These are phyloP conservation scores for Linurgus olivaceus DNA, from an alignment of 2,797 vertebrate species.

Conservation along the genomic window DNA sequence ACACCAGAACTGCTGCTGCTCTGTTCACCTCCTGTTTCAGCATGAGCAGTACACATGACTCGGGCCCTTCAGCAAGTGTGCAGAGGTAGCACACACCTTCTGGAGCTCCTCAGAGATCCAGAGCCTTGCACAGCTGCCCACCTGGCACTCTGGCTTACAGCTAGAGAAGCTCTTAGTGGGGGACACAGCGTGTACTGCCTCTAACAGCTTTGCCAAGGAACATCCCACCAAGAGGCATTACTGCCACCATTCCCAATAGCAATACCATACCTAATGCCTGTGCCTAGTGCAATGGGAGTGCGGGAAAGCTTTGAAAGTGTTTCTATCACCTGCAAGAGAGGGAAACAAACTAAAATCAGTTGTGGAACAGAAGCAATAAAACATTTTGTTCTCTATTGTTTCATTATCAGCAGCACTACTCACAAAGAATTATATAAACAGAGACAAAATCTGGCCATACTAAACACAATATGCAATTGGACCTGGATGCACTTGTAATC, in stretches of 20 bases:
- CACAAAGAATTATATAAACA: fast-evolving
- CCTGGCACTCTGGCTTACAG: neutral
- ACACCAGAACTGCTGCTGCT: neutral
- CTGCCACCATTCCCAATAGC: neutral
- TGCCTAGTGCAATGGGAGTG: conserved; percentile 81
- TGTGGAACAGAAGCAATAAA: neutral
- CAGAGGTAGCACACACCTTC: neutral
- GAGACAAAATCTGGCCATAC: neutral
- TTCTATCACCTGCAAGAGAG: conserved; percentile 89
- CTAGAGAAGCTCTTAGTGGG: neutral
- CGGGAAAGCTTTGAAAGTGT: conserved; percentile 92
- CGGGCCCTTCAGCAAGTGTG: neutral
- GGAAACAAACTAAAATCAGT: neutral
- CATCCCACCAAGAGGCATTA: neutral
- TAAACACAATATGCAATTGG: neutral
- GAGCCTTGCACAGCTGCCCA: neutral
- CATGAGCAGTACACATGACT: neutral
- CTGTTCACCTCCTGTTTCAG: neutral
- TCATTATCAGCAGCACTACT: neutral
- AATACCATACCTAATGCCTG: conserved; percentile 86
- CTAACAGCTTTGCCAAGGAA: neutral
- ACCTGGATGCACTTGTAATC: fast-evolving
- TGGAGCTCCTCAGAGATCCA: neutral
- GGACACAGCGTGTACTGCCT: neutral
- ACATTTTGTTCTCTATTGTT: neutral